Base-by-base conservation (phyloP, 2,888 invertebrate species). In the Calliphora vomitoria region DNA sequence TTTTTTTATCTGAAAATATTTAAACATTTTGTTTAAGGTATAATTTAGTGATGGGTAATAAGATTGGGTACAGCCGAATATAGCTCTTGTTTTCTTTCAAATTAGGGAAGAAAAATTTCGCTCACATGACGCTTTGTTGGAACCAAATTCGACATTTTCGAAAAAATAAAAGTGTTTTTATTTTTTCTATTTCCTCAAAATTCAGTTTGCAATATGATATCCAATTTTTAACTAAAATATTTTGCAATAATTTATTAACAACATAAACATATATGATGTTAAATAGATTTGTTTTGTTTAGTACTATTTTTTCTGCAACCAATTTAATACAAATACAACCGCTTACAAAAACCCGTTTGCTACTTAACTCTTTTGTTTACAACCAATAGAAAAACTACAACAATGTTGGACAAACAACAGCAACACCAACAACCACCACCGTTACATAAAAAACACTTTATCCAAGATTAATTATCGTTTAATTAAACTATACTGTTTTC, bases 341-440 rank as follows among this genome's bases (percentile, higher is more conserved):
- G 1, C 11, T 18, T 0, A n/a, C 5, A 60, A 68, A 78, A 86
- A 86, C 88, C 72, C 72, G 86, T 88, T 88, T 82, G 86, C 68
- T 76, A 72, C 88, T 76, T 71, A 82, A 86, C 82, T 86, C 86
- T 86, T 86, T 84, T 82, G 86, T 88, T 81, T 69, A 25, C 53
- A 60, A 68, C 58, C 20, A 53, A 38, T 15, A 25, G 38, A 8
- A 53, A 55, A 50, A 69, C 15, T 35, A 13, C 58, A 55, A 55
- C 58, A 44, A 44, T 55, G 47, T 25, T 25, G 31, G 53, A 18
- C 31, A 55, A 44, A 35, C 31, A 31, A 31, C 31, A 31, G 5
- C 44, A 44, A 0, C 11, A 44, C 10, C 11, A 44, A 44, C 31
- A 64, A 76, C 60, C 72, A 58, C 55, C 71, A 72, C 44, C 15